Evolutionary conservation across 1,140 invertebrate species (phyloP), one percentile per base, ranked within the genome.

Genomic region (Phymastichus coffea): DNA sequence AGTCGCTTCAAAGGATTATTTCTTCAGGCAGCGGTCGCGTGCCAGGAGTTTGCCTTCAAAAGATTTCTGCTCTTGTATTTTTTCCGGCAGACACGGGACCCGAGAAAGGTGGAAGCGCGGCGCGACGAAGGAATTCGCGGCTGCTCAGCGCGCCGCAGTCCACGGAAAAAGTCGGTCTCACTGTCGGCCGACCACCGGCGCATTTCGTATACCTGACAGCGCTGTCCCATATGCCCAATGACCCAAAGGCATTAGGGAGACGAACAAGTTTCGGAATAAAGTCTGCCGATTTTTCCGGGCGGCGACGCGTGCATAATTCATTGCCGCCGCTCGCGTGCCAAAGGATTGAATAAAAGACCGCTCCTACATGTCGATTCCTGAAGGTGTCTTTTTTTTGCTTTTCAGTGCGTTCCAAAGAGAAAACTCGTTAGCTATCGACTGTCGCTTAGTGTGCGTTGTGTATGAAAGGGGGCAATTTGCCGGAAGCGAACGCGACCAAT

Each of bases 231-330:
- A 10, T 3, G n/a, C n/a, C 9, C 1, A 28, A 30, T 14, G 17
- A 1, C 14, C 19, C 10, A 15, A 20, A 12, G 10, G 44, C 15
- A 40, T 57, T 57, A 48, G 30, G 35, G 14, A 49, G 49, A 57
- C 49, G 48, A 15, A 48, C 10, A 46, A 57, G 38, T 48, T 48
- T 23, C 28, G 22, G 20, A 8, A 51, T 25, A 51, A 17, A 35
- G 15, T n/a, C 15, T n/a, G 25, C 22, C 20, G 10, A 33, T 44
- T 15, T 35, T 55, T 14, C 3, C 41, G 17, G 4, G 20, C 23
- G 44, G 25, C 38, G 20, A 48, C 49, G 37, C 47, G 56, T 58
- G 17, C 20, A 43, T 58, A 58, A 58, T 35, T 58, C 22, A 58
- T 43, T 17, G 26, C 4, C 23, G 25, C 33, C 43, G 10, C 7